Base-by-base conservation (phyloP, 2,888 invertebrate genomes). In the Lasioglossum lativentre region DNA sequence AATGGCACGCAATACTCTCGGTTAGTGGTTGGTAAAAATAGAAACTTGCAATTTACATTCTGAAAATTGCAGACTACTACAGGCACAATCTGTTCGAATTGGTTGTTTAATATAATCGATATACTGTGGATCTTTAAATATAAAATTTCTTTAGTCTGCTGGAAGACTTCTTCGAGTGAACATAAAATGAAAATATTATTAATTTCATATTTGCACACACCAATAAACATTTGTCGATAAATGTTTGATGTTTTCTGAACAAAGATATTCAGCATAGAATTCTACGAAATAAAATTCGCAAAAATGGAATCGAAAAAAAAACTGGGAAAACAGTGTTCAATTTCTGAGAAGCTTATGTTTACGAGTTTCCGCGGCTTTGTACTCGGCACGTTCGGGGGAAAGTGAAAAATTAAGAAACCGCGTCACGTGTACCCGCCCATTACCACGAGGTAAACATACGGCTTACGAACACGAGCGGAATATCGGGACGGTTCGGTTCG, bases 381-480 rank as follows among this genome's bases (percentile, higher is more conserved):
- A 34, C 47, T 74, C 80, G 70, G 78, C 74, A 59, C 70, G 30
- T 59, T 71, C 52, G 75, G 47, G 78, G 70, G 88, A 83, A 88
- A 88, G 86, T 79, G 85, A 77, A 84, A 92, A 93, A 92, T 93
- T 93, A 93, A 92, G 91, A 92, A 93, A 91, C 83, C 93, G 68
- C 86, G 89, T 92, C 93, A 93, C 93, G 93, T 91, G 90, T 86
- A 76, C 80, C 80, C 83, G 87, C 86, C 92, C 92, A 92, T 93
- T 93, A 92, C 93, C 86, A 86, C 85, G 89, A 86, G 90, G 91
- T 91, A 92, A 92, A 92, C 91, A 92, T 88, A 91, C 90, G 91
- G 90, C 87, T 87, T 85, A 77, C 84, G 90, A 89, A 89, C 92
- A 90, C 91, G 90, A 87, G 82, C 79, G 56, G 92, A 92, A 92